Evolutionary conservation across 1,140 invertebrate genomes (phyloP), one percentile per base, ranked within the genome.

Genomic region (Aphaenogaster ashmeadi): DNA sequence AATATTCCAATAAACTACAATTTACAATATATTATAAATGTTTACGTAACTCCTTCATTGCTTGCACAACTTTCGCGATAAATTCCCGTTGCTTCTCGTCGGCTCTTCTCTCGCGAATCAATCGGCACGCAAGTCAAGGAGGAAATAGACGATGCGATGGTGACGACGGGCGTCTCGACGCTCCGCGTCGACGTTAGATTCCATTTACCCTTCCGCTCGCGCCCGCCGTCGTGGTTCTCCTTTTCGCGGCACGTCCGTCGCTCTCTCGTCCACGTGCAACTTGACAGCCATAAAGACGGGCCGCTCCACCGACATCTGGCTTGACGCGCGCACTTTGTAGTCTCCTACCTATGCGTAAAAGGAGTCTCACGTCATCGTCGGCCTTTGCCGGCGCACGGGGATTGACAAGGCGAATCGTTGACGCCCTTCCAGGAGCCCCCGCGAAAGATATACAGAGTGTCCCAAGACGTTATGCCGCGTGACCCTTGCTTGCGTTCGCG

Each of bases 231-330:
- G 41, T n/a, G 4, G 0, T 60, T 18, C 33, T 60, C 54, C 33
- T 62, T 84, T 74, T 84, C 80, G 41, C 54, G 27, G 56, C 38
- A 56, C 80, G 80, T 74, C 52, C 69, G 80, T 84, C 80, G 80
- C 41, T 74, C 67, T 54, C 77, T 66, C 67, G 80, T 74, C 69
- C 56, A 60, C 69, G 69, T 84, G 56, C 33, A 60, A 60, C 80
- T 74, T 84, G 80, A 84, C 80, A 84, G 69, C 21, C 54, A 74
- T 84, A 84, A 84, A 84, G 80, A 84, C 69, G 54, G 36, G 41
- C 80, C 80, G 80, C 80, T 83, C 27, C 67, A 74, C 80, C 80
- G 80, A 84, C 80, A 84, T 84, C 80, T 84, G 80, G 80, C 18
- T 8, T 84, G 69, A 84, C 67, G 80, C 54, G 66, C 54, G 69